Conservation (phyloP, 1,140 invertebrate genomes). For the Cydia amplana region DNA sequence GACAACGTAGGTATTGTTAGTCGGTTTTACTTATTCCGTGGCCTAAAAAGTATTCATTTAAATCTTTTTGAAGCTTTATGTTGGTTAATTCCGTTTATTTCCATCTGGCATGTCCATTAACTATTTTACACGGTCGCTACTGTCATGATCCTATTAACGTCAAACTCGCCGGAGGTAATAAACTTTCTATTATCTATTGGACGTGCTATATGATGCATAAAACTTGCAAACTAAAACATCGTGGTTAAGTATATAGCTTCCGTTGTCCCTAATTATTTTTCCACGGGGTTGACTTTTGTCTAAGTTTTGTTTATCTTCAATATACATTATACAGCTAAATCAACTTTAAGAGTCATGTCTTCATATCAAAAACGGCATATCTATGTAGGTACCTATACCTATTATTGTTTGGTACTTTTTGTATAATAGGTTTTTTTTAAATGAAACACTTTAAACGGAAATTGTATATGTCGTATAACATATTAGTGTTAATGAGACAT, state of each 20-base stretch:
- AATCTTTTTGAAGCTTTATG: constrained; percentile 19
- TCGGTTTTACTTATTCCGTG: constrained; percentile 11
- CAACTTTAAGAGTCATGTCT: too few relatives aligned
- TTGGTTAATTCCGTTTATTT: constrained; percentile 16
- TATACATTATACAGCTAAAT: not conserved
- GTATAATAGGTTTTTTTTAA: too few relatives aligned
- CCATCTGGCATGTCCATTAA: constrained; percentile 12
- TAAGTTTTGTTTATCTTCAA: constrained; percentile 9
- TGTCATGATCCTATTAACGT: constrained; percentile 15
- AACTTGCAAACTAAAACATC: constrained; percentile 47
- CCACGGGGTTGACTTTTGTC: not conserved
- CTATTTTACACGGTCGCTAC: constrained; percentile 1
- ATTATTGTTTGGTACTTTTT: too few relatives aligned
- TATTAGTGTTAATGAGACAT: too few relatives aligned
- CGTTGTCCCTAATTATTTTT: constrained; percentile 17
- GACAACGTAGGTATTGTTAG: constrained; percentile 23
- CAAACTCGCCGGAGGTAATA: constrained; percentile 56
- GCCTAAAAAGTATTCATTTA: not conserved
- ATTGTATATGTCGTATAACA: too few relatives aligned
- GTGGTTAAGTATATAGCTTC: constrained; percentile 29
- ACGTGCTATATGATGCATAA: constrained; percentile 51
- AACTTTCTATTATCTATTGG: constrained; percentile 60
- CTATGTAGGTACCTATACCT: too few relatives aligned
- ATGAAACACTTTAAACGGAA: too few relatives aligned
- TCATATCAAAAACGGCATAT: too few relatives aligned